Base-by-base conservation (phyloP, 2,113 vertebrate genomes). In the Cavia porcellus region DNA sequence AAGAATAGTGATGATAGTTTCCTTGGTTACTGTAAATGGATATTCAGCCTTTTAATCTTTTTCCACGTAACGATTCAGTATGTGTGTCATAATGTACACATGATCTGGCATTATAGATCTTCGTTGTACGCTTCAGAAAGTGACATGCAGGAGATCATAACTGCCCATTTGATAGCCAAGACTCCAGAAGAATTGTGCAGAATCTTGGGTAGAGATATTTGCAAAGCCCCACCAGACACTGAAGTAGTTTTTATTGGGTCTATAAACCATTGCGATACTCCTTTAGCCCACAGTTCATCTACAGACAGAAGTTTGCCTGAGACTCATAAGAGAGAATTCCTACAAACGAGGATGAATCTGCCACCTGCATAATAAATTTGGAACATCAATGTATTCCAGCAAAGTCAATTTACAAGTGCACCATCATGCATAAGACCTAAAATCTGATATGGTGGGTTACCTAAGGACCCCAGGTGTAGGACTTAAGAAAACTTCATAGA, bases 231-330 rank as follows among this genome's bases (percentile, higher is more conserved):
- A 30, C 1, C 52, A 87, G 81, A 83, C 42, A 86, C 15, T 94
- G 57, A 90, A 86, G 35, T 12, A 7, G 17, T 57, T 93, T 95
- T 95, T 61, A 95, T 42, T 91, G 45, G 35, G 42, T 47, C 74
- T 77, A n/a, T 84, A 91, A 90, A 94, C 45, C 15, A 81, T 30
- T 30, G 22, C 32, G 20, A 25, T 94, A 77, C 12, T 87, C 20
- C 74, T 57, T 77, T 81, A 83, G 66, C 13, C 22, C 28, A 50
- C n/a, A 91, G 62, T 62, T 20, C 25, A 82, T 42, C 38, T 94
- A 50, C 47, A 20, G 22, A 66, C 25, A 81, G 20, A 66, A 38
- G 74, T 77, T 96, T 92, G 86, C 59, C 81, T 88, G 35, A 92
- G 64, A 47, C 25, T 96, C 47, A 0, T 47, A 61, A 94, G 59